Percentiles rank a stretch among this genome's conserved stretches.
These are phyloP conservation scores for Venturia canescens DNA, from an alignment of 1,140 invertebrate species.

Conservation along the genomic window DNA sequence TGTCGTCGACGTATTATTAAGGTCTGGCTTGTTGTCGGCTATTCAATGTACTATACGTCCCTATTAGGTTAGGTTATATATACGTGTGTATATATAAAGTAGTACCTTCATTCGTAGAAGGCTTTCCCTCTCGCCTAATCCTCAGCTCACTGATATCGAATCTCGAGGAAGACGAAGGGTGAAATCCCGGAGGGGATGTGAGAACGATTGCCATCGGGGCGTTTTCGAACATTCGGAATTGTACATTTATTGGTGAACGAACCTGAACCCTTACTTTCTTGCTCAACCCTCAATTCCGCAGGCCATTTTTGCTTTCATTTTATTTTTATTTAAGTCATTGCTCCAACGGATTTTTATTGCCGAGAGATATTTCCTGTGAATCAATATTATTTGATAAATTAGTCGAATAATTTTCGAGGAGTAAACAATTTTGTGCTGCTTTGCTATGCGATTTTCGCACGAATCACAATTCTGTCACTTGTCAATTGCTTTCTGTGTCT, in stretches of 20 bases:
- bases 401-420: too few relatives aligned
- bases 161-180: slow-evolving; percentile 12
- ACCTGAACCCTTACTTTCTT: background rate
- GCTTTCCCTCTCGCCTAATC: slow-evolving; percentile 9
- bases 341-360: too few relatives aligned
- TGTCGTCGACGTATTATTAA: slow-evolving; percentile 29
- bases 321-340: too few relatives aligned
- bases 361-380: too few relatives aligned
- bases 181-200: background rate
- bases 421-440: too few relatives aligned
- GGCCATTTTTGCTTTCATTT: too few relatives aligned
- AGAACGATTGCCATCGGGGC: background rate
- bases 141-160: background rate
- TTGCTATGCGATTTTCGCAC: too few relatives aligned
- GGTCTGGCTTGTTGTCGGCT: slow-evolving; percentile 7
- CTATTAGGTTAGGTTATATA: background rate
- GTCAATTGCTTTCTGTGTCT: too few relatives aligned
- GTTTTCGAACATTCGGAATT: background rate
- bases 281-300: too few relatives aligned
- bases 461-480: too few relatives aligned
- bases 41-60: slow-evolving; percentile 5
- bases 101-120: background rate
- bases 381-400: too few relatives aligned
- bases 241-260: slow-evolving; percentile 2
- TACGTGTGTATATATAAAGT: background rate